Base-by-base conservation (phyloP, 2,113 vertebrate genomes). In the Corydoras sp. region DNA sequence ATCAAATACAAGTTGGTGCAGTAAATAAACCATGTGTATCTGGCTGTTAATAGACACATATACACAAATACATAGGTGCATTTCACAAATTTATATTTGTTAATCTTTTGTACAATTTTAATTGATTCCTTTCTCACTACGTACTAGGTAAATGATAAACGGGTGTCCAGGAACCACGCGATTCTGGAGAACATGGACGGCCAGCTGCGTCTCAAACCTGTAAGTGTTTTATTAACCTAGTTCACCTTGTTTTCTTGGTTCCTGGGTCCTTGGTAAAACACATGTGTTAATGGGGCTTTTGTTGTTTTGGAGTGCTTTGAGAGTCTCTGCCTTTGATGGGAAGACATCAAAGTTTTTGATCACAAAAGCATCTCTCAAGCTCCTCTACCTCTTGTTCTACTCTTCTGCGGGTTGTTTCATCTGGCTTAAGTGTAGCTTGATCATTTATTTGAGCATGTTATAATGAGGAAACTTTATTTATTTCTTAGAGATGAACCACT, bases 181-280 rank as follows among this genome's bases (percentile, higher is more conserved):
- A 69, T 94, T 75, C 84, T 95, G 82, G 85, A 94, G 64, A 89
- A 92, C 79, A 65, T 71, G 7, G 79, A 79, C 15, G 85, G 84
- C 72, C 79, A 79, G 24, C 89, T 94, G 75, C 85, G 85, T n/a
- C 88, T 96, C 75, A 95, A 94, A 87, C 88, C 91, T 58, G 94
- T 89, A 72, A 5, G 80, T 89, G 81, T 83, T 18, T 0, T 4
- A 55, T 60, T 29, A 30, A 1, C 15, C 30, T 12, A 7, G 9
- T 30, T 6, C 64, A 66, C 8, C n/a, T 12, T 66, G 24, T 18
- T 53, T 13, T 15, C 14, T 55, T 14, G 18, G n/a, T 61, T 1
- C 54, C 24, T n/a, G 35, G 35, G 35, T 43, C 35, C 35, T 43
- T 43, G 35, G 1, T 43, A 8, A 10, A 66, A 31, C 50, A 69